Conservation (phyloP, 2,113 vertebrate species). For the Plecotus auritus region DNA sequence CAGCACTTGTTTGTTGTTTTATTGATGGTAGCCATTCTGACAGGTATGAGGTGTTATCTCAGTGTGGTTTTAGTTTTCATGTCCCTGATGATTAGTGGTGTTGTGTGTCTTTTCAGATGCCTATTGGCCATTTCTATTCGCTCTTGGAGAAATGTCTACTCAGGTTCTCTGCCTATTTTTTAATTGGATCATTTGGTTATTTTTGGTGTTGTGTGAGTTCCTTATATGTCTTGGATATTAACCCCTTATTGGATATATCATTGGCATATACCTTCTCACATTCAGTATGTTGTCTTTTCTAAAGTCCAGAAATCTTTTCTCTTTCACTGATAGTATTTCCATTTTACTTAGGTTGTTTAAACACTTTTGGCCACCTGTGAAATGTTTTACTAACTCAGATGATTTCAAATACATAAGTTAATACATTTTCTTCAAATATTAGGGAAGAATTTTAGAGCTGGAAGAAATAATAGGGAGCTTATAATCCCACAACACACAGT, state of each 20-base stretch:
- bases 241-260: neutral
- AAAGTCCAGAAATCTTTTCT: neutral
- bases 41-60: neutral
- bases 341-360: neutral
- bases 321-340: neutral
- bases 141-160: neutral
- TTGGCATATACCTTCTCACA: neutral
- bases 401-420: neutral
- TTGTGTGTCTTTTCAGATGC: neutral
- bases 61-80: neutral
- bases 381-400: neutral
- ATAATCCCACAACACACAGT: neutral
- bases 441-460: neutral
- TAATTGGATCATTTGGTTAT: neutral
- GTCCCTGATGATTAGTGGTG: neutral
- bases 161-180: neutral
- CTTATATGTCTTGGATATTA: neutral
- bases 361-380: neutral
- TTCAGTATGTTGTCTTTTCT: neutral
- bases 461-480: neutral
- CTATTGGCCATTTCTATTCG: neutral
- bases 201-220: neutral
- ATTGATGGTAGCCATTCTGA: neutral
- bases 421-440: slow-evolving; percentile 4
- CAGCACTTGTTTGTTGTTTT: neutral